phyloP scores from a whole-genome alignment of 2,888 invertebrate genomes.

The Therioaphis trifolii region DNA sequence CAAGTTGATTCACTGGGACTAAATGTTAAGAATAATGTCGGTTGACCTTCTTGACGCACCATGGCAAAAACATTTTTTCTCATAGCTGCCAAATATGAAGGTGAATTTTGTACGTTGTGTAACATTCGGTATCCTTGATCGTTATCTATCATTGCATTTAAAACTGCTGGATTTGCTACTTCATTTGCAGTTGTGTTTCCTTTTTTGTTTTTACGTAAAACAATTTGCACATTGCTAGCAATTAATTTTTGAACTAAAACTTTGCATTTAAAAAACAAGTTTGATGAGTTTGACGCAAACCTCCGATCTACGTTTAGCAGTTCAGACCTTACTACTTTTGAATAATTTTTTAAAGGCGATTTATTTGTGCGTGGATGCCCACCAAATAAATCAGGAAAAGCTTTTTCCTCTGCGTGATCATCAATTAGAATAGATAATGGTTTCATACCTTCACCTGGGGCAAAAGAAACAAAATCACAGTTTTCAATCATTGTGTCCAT shows the following conservation, averaged over 20 bases:
- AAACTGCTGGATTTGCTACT: neutral
- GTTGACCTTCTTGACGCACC: conserved; percentile 9
- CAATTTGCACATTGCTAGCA: neutral
- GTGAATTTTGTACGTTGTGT: conserved; percentile 6
- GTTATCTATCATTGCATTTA: neutral
- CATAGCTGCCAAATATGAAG: neutral
- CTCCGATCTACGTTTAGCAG: neutral
- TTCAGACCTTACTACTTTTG: neutral
- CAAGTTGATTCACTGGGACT: conserved; percentile 15
- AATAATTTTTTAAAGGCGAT: neutral
- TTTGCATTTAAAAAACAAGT: conserved; percentile 22
- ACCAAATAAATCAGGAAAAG: conserved; percentile 7
- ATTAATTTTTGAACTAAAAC: conserved; percentile 3
- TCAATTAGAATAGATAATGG: conserved; percentile 24
- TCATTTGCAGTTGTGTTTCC: neutral
- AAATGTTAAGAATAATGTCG: neutral
- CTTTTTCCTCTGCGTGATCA: neutral
- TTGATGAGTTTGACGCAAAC: neutral
- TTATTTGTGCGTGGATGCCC: conserved; percentile 10
- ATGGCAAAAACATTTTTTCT: conserved; percentile 1
- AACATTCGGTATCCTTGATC: neutral
- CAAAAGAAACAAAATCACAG: conserved; percentile 29
- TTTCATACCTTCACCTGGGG: conserved; percentile 55
- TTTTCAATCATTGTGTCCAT: conserved; percentile 9
- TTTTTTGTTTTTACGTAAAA: conserved; percentile 6